Base-by-base conservation (phyloP, 1,140 invertebrate species). In the Macrosteles quadrilineatus region DNA sequence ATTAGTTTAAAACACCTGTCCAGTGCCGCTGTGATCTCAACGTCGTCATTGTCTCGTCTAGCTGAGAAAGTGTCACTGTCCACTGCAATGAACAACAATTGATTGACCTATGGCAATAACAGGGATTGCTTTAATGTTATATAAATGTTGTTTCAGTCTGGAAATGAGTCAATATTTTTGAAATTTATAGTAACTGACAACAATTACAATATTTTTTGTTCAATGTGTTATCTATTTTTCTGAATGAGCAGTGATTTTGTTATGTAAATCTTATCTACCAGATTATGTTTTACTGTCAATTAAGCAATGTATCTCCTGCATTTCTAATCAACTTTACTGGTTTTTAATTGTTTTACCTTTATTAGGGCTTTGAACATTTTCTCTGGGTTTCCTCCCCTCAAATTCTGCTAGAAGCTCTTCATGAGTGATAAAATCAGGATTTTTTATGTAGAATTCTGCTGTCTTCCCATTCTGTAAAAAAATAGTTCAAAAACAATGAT, bases 401-500 rank as follows among this genome's bases (percentile, higher is more conserved):
- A 59, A 92, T 75, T 89, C 86, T 45, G 83, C 82, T 17, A 92
- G 78, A 11, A 94, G 78, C 71, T 87, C 85, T 73, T 85, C 84
- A 76, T 91, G 89, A 23, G 87, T 88, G 45, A 94, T 82, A 55
- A 90, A 84, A 36, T 84, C 83, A 65, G 87, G 87, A 23, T 75
- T 86, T 72, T 87, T 83, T 72, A 88, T 83, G 78, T 92, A 94
- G 75, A 89, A 89, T 72, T 93, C 91, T 47, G 92, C 86, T 67
- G 87, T 90, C 47, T 88, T 83, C 50, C 88, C 90, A 74, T 87
- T 86, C 92, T 94, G 79, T 63, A 80, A 80, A 71, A 57, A 72
- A 73, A n/a, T n/a, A n/a, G n/a, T n/a, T n/a, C n/a, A n/a, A n/a
- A n/a, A n/a, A n/a, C n/a, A n/a, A n/a, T n/a, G n/a, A n/a, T n/a